Percentiles rank a stretch among this genome's conserved stretches.
phyloP scores from a whole-genome alignment of 92 coral and sea anemone genomes.

The Nematostella vectensis region DNA sequence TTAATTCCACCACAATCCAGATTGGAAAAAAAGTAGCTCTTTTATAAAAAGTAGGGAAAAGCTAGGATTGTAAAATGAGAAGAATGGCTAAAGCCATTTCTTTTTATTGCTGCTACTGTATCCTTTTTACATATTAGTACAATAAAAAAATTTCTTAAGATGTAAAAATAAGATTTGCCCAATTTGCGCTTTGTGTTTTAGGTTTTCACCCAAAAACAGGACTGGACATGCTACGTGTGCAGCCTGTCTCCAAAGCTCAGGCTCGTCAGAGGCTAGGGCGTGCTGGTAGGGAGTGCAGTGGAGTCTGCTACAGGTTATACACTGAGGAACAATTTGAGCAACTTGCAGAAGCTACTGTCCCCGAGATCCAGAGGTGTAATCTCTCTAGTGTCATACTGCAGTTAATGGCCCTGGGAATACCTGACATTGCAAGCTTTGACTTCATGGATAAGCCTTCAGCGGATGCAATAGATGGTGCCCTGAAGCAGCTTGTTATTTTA shows the following conservation, averaged over 20 bases:
- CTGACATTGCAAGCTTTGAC: conserved; percentile 67
- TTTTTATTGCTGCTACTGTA: too few relatives aligned
- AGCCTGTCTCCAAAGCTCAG: conserved; percentile 97
- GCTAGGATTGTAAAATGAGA: too few relatives aligned
- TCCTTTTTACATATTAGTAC: too few relatives aligned
- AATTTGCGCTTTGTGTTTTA: too few relatives aligned
- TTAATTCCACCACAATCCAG: too few relatives aligned
- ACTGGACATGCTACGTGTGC: conserved; percentile 80
- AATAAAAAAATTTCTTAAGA: too few relatives aligned
- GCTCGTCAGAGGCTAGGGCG: conserved; percentile 93
- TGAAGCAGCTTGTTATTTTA: conserved; percentile 57
- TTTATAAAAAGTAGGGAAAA: too few relatives aligned
- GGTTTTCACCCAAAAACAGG: conserved; percentile 97
- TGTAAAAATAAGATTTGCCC: too few relatives aligned
- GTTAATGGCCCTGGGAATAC: conserved; percentile 80
- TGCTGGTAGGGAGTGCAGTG: conserved; percentile 93
- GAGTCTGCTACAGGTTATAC: conserved; percentile 85
- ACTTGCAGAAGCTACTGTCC: conserved; percentile 63
- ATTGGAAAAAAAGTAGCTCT: too few relatives aligned
- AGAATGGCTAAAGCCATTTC: too few relatives aligned
- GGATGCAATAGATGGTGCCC: conserved; percentile 69
- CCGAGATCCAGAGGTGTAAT: conserved; percentile 93
- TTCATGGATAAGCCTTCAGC: conserved; percentile 77
- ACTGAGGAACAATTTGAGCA: conserved; percentile 93
- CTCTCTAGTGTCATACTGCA: conserved; percentile 73